These are phyloP conservation scores for Ophthalmotilapia sp. DNA, from an alignment of 2,113 vertebrate genomes.

Conservation along the genomic window DNA sequence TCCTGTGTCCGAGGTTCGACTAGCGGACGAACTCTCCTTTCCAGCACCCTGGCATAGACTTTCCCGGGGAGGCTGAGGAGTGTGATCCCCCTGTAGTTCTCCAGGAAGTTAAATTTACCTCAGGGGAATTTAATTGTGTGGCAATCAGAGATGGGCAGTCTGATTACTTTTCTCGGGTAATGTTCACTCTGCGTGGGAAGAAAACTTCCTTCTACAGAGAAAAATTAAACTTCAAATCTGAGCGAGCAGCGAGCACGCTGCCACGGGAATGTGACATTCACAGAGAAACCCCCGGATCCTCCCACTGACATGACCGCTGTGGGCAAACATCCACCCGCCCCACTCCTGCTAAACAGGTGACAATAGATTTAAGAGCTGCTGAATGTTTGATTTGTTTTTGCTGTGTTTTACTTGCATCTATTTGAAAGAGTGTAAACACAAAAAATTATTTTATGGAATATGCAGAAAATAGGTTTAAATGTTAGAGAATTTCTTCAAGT, in stretches of 20 bases:
- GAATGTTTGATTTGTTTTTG: background rate
- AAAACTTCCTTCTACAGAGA: background rate
- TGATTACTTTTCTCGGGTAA: background rate
- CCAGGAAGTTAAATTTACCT: background rate
- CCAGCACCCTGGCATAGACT: too few relatives aligned
- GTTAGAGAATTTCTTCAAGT: background rate
- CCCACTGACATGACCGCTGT: background rate
- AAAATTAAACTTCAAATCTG: background rate
- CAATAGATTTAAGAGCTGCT: background rate
- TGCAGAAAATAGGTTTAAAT: background rate
- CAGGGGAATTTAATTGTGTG: background rate
- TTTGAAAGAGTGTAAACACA: background rate
- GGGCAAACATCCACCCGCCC: background rate
- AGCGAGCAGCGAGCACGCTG: background rate
- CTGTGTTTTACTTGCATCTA: background rate
- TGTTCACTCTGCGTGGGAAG: background rate
- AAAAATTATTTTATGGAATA: background rate
- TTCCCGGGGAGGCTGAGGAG: too few relatives aligned
- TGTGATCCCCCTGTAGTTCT: background rate
- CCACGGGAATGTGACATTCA: fast-evolving
- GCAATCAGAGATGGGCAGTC: background rate
- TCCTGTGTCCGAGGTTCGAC: too few relatives aligned
- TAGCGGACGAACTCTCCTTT: too few relatives aligned
- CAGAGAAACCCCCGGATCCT: fast-evolving
- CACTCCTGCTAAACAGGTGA: background rate